phyloP scores from a whole-genome alignment of 2,113 vertebrate genomes.

The Sporophila hypoxantha region DNA sequence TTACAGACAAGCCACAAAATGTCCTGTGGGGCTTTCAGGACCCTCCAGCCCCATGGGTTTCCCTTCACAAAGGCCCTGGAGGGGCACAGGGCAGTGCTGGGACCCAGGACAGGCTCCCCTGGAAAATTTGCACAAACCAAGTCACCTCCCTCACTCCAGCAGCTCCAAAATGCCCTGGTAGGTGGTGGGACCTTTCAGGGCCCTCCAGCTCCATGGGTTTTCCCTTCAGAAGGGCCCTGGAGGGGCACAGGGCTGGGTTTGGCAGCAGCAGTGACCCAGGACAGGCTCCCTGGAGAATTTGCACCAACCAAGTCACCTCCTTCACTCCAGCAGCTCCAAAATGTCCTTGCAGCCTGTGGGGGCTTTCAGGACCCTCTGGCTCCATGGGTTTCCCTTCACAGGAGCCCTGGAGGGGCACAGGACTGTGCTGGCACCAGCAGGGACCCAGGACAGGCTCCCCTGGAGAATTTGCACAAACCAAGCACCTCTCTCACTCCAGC shows the following conservation, averaged over 20 bases:
- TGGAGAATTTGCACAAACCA: no score
- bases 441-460: not conserved
- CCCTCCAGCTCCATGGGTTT: rapidly evolving
- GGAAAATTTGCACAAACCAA: not conserved
- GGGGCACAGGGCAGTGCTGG: no score
- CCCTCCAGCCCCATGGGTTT: rapidly evolving
- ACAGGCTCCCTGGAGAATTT: not conserved
- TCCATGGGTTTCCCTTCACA: rapidly evolving
- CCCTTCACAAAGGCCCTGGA: rapidly evolving
- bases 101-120: no score
- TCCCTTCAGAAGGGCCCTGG: rapidly evolving
- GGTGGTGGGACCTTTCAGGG: not conserved
- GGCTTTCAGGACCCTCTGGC: not conserved
- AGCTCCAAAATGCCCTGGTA: not conserved
- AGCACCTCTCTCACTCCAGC: no score
- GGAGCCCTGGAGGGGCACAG: rapidly evolving
- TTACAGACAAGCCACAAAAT: not conserved
- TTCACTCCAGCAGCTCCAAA: no score
- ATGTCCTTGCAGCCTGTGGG: rapidly evolving
- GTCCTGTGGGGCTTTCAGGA: not conserved
- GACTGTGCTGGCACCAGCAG: not conserved
- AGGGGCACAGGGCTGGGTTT: no score
- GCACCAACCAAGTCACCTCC: not conserved
- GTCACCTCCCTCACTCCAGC: not conserved
- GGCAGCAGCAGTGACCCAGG: not conserved